A percentile compares a stretch with the other conserved stretches of the same genome.
phyloP scores from a whole-genome alignment of 2,888 invertebrate species.

The Perithous albicinctus region DNA sequence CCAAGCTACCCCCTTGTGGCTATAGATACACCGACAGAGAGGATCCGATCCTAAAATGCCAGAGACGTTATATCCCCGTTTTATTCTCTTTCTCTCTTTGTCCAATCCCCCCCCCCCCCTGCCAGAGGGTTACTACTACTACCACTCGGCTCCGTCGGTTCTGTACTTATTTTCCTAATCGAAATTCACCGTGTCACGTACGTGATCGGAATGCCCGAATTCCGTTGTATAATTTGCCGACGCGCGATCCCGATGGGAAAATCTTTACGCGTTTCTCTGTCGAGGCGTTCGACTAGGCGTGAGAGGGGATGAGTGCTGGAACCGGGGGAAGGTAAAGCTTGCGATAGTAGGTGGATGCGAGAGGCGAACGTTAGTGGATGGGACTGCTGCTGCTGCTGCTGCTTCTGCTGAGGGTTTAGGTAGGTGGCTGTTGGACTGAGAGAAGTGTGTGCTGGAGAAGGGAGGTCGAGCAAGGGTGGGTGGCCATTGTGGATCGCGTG shows the following conservation, averaged over 20 bases:
- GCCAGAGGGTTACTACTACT: conserved; percentile 33
- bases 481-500: conserved; percentile 53
- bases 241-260: conserved; percentile 63
- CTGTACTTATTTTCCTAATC: conserved; percentile 68
- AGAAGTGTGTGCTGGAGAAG: conserved; percentile 50
- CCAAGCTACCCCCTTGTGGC: neutral
- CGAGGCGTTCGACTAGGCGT: conserved; percentile 5
- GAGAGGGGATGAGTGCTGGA: neutral
- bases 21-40: conserved; percentile 28
- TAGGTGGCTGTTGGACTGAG: conserved; percentile 46
- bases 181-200: conserved; percentile 69
- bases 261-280: conserved; percentile 61
- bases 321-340: conserved; percentile 13
- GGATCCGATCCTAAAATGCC: conserved; percentile 51
- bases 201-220: conserved; percentile 68
- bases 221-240: conserved; percentile 67
- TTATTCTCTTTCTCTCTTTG: neutral
- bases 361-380: conserved; percentile 14
- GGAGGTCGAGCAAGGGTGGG: conserved; percentile 10
- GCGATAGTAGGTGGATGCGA: conserved; percentile 17
- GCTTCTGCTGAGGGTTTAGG: conserved; percentile 29
- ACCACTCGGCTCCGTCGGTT: conserved; percentile 40
- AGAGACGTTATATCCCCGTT: conserved; percentile 39
- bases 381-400: too few species aligned
- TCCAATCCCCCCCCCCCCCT: neutral